Evolutionary conservation across 1,140 invertebrate genomes (phyloP), one percentile per base, ranked within the genome.

Genomic region (Chionoecetes opilio): DNA sequence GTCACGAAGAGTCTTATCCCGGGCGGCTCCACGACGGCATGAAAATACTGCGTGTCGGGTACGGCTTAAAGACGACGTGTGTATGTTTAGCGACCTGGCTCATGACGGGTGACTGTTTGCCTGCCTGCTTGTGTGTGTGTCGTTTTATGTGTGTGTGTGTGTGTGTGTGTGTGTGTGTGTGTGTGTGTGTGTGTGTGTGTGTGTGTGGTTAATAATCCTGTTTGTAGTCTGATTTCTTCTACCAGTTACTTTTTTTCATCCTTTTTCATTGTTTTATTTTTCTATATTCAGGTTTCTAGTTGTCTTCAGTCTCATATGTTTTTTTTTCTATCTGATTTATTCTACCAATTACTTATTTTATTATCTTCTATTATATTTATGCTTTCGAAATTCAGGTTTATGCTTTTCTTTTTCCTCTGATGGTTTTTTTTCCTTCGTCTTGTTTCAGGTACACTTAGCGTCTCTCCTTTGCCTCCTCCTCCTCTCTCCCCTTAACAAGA

Each of bases 1-100:
- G 46, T 11, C 46, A 53, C n/a, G 46, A 5, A 38, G 32, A 90
- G 3, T 90, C 88, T 32, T 90, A 90, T 29, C 38, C 38, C 17
- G 26, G 32, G 41, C 32, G 21, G 41, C 89, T 11, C 46, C 11
- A 38, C 26, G 89, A 91, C 34, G 89, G 89, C 46, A 75, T 34
- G 89, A 34, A 75, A 91, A 34, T 91, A 75, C 89, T 75, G 31
- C 63, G 31, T 75, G 46, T n/a, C 89, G 89, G 89, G 89, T 75
- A 91, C 89, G 34, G 29, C 46, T 75, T 91, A 75, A 91, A 91
- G 89, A 53, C 8, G 88, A 53, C 38, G 14, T 21, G 26, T 8
- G n/a, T n/a, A n/a, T 35, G 88, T 46, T 90, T 29, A 86, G 35
- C 32, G 35, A 86, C 32, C 32, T 3, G 32, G 35, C 32, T 86